Evolutionary conservation across 2,888 invertebrate species (phyloP), one percentile per base, ranked within the genome.

Genomic region (Drosophila barbarae): DNA sequence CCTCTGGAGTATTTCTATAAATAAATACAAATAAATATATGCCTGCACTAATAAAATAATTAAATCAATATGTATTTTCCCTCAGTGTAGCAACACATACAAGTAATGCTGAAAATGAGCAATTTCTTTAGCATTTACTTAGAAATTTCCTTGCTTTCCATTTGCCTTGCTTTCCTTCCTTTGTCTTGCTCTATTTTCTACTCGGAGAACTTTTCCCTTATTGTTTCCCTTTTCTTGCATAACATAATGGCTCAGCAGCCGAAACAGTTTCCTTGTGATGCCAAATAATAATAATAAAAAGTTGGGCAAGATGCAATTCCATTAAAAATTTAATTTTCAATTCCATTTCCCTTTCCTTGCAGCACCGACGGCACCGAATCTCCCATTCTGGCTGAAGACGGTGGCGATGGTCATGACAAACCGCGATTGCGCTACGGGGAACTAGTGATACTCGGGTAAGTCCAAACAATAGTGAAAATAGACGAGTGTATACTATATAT

Each of bases 381-480:
- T 89, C 94, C 94, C 87, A 93, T 94, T 89, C 91, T 94, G 89
- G 94, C 94, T 89, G 94, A 94, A 90, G 91, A 91, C 81, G 93
- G 93, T 84, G 92, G 93, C 88, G 93, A 92, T 89, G 93, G 94
- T 88, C 93, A 94, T 87, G 95, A 95, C 86, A 95, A 95, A 90
- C 94, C 95, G 72, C 94, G 95, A 90, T 91, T 95, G 87, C 96
- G 96, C 92, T 97, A 96, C 91, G 97, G 97, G 84, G 97, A 97
- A 92, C 93, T 97, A 90, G 95, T 97, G 89, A 96, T 97, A 90
- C 93, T 97, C 90, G 97, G 98, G 94, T 97, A 90, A 93, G 93
- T 86, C 59, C 18, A 58, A n/a, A 23, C 15, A 58, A 44, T 36
- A 28, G 18, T 58, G 13, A 7, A 23, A 54, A 35, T 10, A 34